Percentiles rank a stretch among this genome's conserved stretches.
Conservation (phyloP, 1,140 invertebrate species). For the Archegozetes longisetosus region DNA sequence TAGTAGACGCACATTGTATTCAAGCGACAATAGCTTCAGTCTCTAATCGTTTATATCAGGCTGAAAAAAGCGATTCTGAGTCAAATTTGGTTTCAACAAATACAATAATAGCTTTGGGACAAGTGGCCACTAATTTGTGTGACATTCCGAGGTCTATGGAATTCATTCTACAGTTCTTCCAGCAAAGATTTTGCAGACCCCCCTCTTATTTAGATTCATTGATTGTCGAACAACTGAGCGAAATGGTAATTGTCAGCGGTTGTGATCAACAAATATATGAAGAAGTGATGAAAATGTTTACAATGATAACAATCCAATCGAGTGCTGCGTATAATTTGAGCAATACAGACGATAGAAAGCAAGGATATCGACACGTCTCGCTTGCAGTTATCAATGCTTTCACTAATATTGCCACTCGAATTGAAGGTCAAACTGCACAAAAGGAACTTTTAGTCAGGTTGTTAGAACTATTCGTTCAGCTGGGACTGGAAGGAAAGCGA, state of each 20-base stretch:
- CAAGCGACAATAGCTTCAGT: constrained; percentile 83
- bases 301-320: constrained; percentile 79
- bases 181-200: constrained; percentile 82
- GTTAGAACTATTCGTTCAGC: constrained; percentile 88
- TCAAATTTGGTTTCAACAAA: constrained; percentile 81
- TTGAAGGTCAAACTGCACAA: constrained; percentile 70
- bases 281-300: constrained; percentile 96
- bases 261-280: constrained; percentile 65
- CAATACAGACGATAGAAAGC: constrained; percentile 28
- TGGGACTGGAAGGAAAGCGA: constrained; percentile 87
- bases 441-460: constrained; percentile 70
- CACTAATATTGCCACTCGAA: constrained; percentile 81
- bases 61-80: constrained; percentile 45
- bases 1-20: constrained; percentile 74
- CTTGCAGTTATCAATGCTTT: constrained; percentile 84
- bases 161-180: constrained; percentile 91
- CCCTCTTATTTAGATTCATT: constrained; percentile 68
- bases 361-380: constrained; percentile 69
- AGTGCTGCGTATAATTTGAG: constrained; percentile 62
- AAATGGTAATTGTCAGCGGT: constrained; percentile 79
- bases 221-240: constrained; percentile 91
- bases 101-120: constrained; percentile 90
- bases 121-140: constrained; percentile 80
- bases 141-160: constrained; percentile 80
- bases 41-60: constrained; percentile 71